phyloP scores from a whole-genome alignment of 1,140 invertebrate genomes.

The Holotrichia oblita region DNA sequence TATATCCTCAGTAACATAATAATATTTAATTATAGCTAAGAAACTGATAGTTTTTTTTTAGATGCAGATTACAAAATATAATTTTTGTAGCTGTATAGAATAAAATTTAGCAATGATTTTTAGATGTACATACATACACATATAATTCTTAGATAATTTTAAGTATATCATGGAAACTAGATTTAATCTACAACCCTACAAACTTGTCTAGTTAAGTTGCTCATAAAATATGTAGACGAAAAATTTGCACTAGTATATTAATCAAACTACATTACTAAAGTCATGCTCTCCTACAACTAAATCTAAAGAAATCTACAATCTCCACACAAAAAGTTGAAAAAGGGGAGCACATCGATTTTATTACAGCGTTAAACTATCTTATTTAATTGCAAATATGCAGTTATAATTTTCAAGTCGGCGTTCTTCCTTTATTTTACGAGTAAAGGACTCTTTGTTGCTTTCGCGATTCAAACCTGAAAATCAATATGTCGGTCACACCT shows the following conservation, averaged over 20 bases:
- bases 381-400: too few species aligned
- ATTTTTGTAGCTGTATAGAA: slow-evolving; percentile 1
- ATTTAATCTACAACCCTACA: too few species aligned
- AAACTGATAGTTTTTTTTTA: neutral
- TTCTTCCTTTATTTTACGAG: neutral
- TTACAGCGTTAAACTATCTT: too few species aligned
- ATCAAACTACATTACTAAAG: neutral
- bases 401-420: too few species aligned
- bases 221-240: neutral
- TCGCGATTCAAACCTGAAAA: slow-evolving; percentile 10
- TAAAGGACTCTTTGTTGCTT: neutral
- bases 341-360: too few species aligned
- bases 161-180: too few species aligned
- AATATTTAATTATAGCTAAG: neutral
- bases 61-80: slow-evolving; percentile 8
- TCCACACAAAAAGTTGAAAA: too few species aligned
- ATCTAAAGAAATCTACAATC: neutral
- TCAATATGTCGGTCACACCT: neutral
- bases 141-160: too few species aligned
- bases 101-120: neutral
- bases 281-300: slow-evolving; percentile 6
- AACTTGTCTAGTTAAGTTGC: too few species aligned
- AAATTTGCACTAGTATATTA: neutral
- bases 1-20: slow-evolving; percentile 4
- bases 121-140: too few species aligned